Conservation (phyloP, 2,888 invertebrate species). For the Lycaena phlaeas region DNA sequence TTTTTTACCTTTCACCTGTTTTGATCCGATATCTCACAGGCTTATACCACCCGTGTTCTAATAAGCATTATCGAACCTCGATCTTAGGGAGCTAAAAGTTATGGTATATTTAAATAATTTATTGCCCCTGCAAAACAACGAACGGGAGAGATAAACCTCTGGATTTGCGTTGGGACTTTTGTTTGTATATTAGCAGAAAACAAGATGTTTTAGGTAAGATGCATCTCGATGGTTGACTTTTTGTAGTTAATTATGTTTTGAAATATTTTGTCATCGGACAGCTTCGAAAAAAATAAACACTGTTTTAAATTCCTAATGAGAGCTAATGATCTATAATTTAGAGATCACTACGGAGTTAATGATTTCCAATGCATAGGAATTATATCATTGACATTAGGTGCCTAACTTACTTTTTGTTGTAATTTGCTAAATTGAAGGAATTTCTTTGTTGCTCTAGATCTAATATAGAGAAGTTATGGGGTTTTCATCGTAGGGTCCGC, state of each 20-base stretch:
- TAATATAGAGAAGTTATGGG: too few species aligned
- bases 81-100: conserved; percentile 65
- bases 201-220: too few species aligned
- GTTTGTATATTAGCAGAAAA: conserved; percentile 22
- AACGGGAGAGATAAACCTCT: conserved; percentile 51
- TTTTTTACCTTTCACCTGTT: conserved; percentile 49
- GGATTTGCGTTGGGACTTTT: conserved; percentile 45
- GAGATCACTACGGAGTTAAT: conserved; percentile 43
- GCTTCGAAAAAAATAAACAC: conserved; percentile 4
- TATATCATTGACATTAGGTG: conserved; percentile 47
- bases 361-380: conserved; percentile 60
- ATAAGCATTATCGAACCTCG: conserved; percentile 54
- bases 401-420: conserved; percentile 25
- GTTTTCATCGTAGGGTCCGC: conserved; percentile 19
- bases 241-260: too few species aligned
- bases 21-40: conserved; percentile 43
- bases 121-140: conserved; percentile 59
- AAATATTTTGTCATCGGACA: too few species aligned
- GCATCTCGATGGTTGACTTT: too few species aligned
- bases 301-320: conserved; percentile 64
- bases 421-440: conserved; percentile 9
- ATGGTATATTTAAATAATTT: conserved; percentile 67
- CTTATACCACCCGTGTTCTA: conserved; percentile 64
- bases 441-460: neutral
- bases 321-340: conserved; percentile 60